Base-by-base conservation (phyloP, 1,140 invertebrate species). In the Polyergus mexicanus region DNA sequence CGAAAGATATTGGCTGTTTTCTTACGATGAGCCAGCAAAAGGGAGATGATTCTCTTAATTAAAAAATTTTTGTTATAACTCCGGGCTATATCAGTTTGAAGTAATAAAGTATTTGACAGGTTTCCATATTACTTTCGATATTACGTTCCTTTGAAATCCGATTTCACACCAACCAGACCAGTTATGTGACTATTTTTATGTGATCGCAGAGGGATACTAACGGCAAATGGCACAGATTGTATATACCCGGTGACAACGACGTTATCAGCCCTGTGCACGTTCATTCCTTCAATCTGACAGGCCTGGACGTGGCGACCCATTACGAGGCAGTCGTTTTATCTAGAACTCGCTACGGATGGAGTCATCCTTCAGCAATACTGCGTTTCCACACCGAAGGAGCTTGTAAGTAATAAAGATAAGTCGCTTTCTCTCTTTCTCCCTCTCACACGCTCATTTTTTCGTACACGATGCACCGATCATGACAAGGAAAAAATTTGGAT, bases 271-370 rank as follows among this genome's bases (percentile, higher is more conserved):
- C 96, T 2, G 95, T 97, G 51, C 97, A 97, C 90, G 96, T 96
- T 16, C 96, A 97, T 44, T 95, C 95, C 2, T 97, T 97, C 90
- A 97, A 96, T 16, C 95, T 97, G 2, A 95, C 96, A 76, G 97
- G 97, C 3, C 94, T 98, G 10, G 95, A 96, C n/a, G 95, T 96
- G 16, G 96, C 96, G 51, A 96, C 96, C 0, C 95, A 96, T 5
- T 98, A 98, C 88, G 97, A 98, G 92, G 97, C 96, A 0, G 94
- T 96, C 2, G 95, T 98, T 8, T 95, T 96, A 28, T 97, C 97
- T 1, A 96, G 97, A 93, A 98, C 97, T 94, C 96, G 96, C 84
- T 97, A 96, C 88, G 97, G 97, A 3, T 97, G 96, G 96, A 97
- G 97, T 69, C 96, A 96, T 87, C 95, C 96, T 1, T 97, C 96